phyloP scores from a whole-genome alignment of 2,113 vertebrate species.

The Zosterops pallidus region DNA sequence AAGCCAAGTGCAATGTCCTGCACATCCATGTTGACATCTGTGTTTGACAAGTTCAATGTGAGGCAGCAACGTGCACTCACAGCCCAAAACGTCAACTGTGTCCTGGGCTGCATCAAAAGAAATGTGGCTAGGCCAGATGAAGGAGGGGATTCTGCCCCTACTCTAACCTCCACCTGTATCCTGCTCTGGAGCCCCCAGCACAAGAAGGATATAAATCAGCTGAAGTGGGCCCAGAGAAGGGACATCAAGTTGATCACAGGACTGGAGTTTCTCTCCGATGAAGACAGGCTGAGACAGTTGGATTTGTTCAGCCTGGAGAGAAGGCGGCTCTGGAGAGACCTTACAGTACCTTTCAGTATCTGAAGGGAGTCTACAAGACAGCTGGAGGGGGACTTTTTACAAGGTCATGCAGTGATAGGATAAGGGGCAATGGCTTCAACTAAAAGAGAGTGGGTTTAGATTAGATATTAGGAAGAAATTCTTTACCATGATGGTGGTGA shows the following conservation, averaged over 20 bases:
- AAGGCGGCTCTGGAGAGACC: neutral
- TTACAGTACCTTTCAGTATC: too few species aligned
- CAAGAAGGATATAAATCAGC: neutral
- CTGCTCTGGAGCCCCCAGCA: neutral
- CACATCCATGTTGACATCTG: accelerated
- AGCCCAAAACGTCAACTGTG: neutral
- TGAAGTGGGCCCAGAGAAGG: neutral
- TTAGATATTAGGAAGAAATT: neutral
- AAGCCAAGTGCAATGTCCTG: neutral
- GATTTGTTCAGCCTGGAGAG: neutral
- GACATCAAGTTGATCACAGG: too few species aligned
- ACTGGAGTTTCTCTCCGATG: neutral
- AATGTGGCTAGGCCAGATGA: neutral
- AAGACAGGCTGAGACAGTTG: neutral
- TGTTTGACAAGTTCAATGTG: neutral
- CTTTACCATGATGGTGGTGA: neutral
- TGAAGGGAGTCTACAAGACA: too few species aligned
- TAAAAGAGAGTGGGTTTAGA: neutral
- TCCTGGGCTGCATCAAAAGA: neutral
- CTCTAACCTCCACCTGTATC: neutral
- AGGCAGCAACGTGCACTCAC: accelerated
- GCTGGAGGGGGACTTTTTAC: neutral
- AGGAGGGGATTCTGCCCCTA: neutral
- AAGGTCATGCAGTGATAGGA: neutral
- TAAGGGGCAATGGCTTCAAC: neutral